phyloP scores from a whole-genome alignment of 2,888 invertebrate genomes.

The Drosophila acutilabella region DNA sequence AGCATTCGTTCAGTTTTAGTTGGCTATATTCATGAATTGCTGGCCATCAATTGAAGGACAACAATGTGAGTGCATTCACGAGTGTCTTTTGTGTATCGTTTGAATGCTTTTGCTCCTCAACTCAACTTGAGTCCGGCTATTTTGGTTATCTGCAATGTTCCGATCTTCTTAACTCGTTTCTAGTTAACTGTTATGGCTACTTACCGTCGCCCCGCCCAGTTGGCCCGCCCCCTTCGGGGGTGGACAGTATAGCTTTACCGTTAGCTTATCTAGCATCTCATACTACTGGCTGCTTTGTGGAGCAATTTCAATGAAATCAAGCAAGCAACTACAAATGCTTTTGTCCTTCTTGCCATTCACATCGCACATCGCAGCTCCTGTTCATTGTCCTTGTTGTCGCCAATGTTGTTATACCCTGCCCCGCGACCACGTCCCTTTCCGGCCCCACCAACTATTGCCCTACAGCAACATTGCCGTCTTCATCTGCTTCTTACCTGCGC shows the following conservation, averaged over 20 bases:
- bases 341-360: conserved; percentile 42
- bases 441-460: conserved; percentile 21
- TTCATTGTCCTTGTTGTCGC: conserved; percentile 42
- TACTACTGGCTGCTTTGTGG: conserved; percentile 34
- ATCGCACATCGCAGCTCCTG: conserved; percentile 13
- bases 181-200: conserved; percentile 56
- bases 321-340: conserved; percentile 50
- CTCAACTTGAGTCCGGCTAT: conserved; percentile 16
- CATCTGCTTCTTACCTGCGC: conserved; percentile 27
- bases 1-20: too few relatives aligned
- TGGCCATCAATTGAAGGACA: background rate
- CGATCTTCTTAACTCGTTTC: conserved; percentile 29
- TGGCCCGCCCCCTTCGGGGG: too few relatives aligned
- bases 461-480: conserved; percentile 31
- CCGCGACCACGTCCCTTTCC: background rate
- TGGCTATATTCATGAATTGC: too few relatives aligned
- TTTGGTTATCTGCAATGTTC: conserved; percentile 32
- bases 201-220: conserved; percentile 17
- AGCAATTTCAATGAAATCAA: conserved; percentile 63
- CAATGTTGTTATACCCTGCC: conserved; percentile 40
- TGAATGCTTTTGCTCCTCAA: conserved; percentile 6
- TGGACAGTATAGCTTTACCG: conserved; percentile 9
- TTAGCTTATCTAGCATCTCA: conserved; percentile 39
- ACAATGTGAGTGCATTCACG: conserved; percentile 31
- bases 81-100: conserved; percentile 16